phyloP scores from a whole-genome alignment of 1,140 invertebrate species.

The Drosophila equinoxialis region DNA sequence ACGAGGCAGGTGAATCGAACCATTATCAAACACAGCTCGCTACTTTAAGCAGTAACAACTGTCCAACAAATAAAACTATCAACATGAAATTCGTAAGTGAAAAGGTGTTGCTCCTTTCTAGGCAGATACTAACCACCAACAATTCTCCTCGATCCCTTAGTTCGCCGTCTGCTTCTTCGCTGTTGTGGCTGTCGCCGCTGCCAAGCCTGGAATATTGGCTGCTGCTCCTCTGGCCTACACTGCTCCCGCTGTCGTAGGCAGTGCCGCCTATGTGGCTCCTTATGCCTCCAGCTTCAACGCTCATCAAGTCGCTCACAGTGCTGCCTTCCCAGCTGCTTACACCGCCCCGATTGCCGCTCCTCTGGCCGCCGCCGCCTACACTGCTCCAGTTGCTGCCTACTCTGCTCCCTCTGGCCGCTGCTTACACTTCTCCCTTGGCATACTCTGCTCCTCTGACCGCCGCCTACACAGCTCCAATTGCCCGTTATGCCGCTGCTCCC shows the following conservation, averaged over 20 bases:
- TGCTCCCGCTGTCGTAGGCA: constrained; percentile 76
- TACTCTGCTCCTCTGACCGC: constrained; percentile 74
- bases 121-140: not conserved
- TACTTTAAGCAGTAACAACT: constrained; percentile 55
- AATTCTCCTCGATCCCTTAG: constrained; percentile 22
- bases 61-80: constrained; percentile 42
- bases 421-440: no score
- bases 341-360: constrained; percentile 24
- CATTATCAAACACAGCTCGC: constrained; percentile 62
- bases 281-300: constrained; percentile 77
- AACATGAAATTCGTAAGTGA: constrained; percentile 80
- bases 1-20: constrained; percentile 15
- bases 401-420: not conserved
- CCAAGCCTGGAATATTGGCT: constrained; percentile 62
- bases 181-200: constrained; percentile 66
- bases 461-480: constrained; percentile 79
- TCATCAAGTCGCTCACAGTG: constrained; percentile 53
- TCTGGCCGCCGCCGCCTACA: constrained; percentile 21
- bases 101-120: not conserved
- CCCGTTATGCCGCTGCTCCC: constrained; percentile 41
- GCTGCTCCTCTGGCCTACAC: constrained; percentile 81
- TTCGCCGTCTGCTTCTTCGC: constrained; percentile 75
- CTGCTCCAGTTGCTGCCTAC: constrained; percentile 30
- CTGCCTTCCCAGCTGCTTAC: constrained; percentile 69
- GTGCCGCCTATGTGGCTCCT: constrained; percentile 83